Evolutionary conservation across 2,113 vertebrate species (phyloP).

Genomic region (Holacanthus passer): DNA sequence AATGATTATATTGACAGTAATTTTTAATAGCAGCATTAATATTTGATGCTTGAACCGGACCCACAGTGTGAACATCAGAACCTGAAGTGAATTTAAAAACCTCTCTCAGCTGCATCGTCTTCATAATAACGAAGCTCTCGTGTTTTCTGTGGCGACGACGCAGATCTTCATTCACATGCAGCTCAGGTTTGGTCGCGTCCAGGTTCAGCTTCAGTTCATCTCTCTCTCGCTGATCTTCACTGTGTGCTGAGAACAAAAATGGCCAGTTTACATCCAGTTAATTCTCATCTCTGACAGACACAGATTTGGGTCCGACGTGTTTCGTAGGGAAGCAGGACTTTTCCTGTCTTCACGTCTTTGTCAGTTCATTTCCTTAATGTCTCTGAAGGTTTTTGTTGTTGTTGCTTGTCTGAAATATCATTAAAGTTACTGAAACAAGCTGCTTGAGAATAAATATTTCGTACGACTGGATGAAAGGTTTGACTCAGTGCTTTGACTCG

Average conservation of each 20-base stretch:
- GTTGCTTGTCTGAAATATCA: neutral
- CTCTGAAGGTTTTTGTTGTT: neutral
- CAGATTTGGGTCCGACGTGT: neutral
- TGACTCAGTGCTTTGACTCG: neutral
- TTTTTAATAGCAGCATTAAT: too few relatives aligned
- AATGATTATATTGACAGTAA: too few relatives aligned
- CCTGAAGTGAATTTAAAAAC: too few relatives aligned
- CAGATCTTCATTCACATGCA: conserved; percentile 47
- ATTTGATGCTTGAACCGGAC: too few relatives aligned
- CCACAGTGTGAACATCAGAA: neutral
- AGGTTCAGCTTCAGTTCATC: conserved; percentile 18
- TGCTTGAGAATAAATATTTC: neutral
- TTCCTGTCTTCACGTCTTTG: neutral
- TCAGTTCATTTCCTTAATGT: neutral
- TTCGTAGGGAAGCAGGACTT: neutral
- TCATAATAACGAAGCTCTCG: neutral
- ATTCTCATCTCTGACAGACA: neutral
- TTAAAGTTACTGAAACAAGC: neutral
- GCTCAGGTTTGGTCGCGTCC: neutral
- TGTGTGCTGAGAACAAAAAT: neutral
- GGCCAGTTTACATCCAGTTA: neutral
- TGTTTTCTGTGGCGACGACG: neutral
- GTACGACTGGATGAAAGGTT: too few relatives aligned
- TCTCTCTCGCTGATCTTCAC: neutral
- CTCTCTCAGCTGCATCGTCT: neutral